Evolutionary conservation across 2,113 vertebrate genomes (phyloP).

Genomic region (Apistogramma diplotaenia): DNA sequence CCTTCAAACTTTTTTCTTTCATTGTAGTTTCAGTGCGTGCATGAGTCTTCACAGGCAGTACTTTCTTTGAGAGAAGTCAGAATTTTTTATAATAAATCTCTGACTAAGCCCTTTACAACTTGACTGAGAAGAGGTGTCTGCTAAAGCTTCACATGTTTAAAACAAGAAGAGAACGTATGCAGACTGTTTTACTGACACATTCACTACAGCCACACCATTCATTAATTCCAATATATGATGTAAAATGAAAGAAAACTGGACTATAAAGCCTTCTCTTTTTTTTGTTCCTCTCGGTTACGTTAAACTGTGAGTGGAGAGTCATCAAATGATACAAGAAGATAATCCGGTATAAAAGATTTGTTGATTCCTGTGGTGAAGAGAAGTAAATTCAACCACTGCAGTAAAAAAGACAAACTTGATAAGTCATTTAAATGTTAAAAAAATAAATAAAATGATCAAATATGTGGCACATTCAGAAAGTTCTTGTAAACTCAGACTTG

Average conservation of each 20-base stretch:
- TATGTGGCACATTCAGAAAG: not conserved
- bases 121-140: not conserved
- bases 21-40: slow-evolving; percentile 20
- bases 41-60: not conserved
- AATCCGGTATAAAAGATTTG: not conserved
- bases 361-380: not conserved
- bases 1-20: slow-evolving; percentile 10
- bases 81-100: slow-evolving; percentile 10
- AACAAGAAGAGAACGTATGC: slow-evolving; percentile 19
- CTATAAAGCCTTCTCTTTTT: not conserved
- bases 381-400: not conserved
- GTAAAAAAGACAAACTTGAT: not conserved
- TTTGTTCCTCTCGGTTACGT: not conserved
- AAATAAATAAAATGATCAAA: not conserved
- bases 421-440: not conserved
- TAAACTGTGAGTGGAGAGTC: not conserved
- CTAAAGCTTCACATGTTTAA: slow-evolving; percentile 2
- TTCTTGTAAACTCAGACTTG: not conserved
- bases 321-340: not conserved
- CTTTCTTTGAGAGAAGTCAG: slow-evolving; percentile 20
- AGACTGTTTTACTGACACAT: slow-evolving; percentile 34
- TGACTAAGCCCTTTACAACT: not conserved
- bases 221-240: not conserved
- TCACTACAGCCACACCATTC: slow-evolving; percentile 14
- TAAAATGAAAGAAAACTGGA: not conserved